phyloP scores from a whole-genome alignment of 2,888 invertebrate genomes.

The Galerucella nymphaeae region DNA sequence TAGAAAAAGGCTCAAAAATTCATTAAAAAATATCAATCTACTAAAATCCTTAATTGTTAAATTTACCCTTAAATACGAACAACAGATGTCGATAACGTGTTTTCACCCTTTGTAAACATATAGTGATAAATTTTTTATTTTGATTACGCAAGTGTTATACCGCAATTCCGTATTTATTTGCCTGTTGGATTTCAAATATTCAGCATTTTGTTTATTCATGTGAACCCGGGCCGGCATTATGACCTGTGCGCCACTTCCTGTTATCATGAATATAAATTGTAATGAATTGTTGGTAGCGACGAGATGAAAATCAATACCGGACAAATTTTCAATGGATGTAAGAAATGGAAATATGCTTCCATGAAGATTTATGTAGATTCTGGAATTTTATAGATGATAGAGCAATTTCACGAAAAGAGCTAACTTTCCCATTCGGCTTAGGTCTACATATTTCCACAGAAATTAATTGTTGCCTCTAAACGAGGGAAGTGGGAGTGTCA shows the following conservation, averaged over 20 bases:
- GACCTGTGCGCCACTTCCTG: constrained; percentile 24
- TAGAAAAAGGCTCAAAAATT: background rate
- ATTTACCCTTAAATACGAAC: background rate
- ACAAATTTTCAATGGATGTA: constrained; percentile 4
- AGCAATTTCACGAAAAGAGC: background rate
- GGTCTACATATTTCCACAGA: background rate
- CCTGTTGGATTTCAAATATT: constrained; percentile 37
- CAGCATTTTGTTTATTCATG: constrained; percentile 38
- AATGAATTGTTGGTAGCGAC: constrained; percentile 18
- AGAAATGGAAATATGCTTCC: constrained; percentile 12
- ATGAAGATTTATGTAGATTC: constrained; percentile 1
- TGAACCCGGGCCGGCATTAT: constrained; percentile 30
- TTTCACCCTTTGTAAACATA: constrained; percentile 1
- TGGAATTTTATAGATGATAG: background rate
- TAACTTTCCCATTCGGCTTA: background rate
- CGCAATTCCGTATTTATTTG: constrained; percentile 35
- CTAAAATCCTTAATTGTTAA: background rate
- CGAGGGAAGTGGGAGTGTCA: too few relatives aligned
- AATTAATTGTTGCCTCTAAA: too few relatives aligned
- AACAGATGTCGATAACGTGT: background rate
- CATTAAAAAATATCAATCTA: background rate
- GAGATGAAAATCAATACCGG: constrained; percentile 20
- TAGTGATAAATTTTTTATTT: constrained; percentile 34
- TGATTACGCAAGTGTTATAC: constrained; percentile 38
- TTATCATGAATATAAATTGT: constrained; percentile 32